These are phyloP conservation scores for Apamea crenata DNA, from an alignment of 2,888 invertebrate genomes.

Conservation along the genomic window DNA sequence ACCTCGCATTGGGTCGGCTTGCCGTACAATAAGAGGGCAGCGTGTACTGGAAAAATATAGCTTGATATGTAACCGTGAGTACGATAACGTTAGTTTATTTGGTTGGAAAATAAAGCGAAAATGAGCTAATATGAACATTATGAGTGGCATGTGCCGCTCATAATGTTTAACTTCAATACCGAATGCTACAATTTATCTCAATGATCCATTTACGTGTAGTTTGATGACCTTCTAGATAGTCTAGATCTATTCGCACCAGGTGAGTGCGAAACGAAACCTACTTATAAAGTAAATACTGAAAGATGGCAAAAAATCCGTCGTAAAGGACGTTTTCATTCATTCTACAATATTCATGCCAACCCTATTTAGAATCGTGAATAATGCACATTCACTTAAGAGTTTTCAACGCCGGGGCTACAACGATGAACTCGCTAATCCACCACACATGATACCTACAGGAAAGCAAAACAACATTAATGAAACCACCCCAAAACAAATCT, in stretches of 20 bases:
- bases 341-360: not conserved
- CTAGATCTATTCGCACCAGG: not conserved
- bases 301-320: not conserved
- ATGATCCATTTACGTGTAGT: not conserved
- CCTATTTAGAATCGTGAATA: slow-evolving; percentile 6
- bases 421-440: slow-evolving; percentile 29
- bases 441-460: slow-evolving; percentile 9
- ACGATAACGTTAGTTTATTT: no score
- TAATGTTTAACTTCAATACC: not conserved
- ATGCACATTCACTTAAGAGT: slow-evolving; percentile 6
- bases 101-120: no score
- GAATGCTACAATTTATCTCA: not conserved
- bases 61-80: no score
- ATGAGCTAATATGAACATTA: no score
- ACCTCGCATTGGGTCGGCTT: no score
- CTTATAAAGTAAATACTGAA: not conserved
- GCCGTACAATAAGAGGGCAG: no score
- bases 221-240: not conserved
- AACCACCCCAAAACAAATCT: slow-evolving; percentile 41
- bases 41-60: no score
- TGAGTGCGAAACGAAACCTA: not conserved
- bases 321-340: not conserved
- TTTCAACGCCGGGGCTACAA: slow-evolving; percentile 9
- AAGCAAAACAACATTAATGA: slow-evolving; percentile 43
- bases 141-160: not conserved